Conservation (phyloP, 1,140 invertebrate genomes). For the Scaptomyza montana region DNA sequence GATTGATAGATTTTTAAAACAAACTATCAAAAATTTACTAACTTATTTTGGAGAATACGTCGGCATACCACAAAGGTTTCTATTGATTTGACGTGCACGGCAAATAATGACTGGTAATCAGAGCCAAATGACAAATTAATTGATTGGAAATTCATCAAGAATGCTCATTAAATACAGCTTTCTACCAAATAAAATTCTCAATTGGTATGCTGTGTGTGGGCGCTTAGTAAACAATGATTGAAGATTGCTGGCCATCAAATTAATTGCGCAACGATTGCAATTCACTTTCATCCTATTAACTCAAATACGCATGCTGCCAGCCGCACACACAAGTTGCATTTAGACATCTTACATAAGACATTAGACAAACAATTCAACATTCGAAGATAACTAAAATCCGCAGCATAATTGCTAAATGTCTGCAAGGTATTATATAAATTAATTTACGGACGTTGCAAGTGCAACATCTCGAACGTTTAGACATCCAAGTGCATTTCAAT, state of each 20-base stretch:
- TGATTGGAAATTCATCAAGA: constrained; percentile 46
- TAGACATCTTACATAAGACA: not conserved
- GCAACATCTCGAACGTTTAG: too few species aligned
- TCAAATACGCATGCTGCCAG: not conserved
- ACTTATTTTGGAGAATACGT: not conserved
- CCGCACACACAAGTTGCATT: not conserved
- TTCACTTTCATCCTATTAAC: constrained; percentile 17
- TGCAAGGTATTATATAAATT: constrained; percentile 4
- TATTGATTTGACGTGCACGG: constrained; percentile 31
- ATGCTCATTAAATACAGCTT: constrained; percentile 44
- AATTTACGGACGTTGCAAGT: not conserved
- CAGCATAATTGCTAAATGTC: too few species aligned
- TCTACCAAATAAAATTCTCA: constrained; percentile 35
- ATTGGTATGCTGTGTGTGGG: constrained; percentile 36
- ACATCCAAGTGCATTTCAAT: too few species aligned
- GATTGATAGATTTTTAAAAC: not conserved
- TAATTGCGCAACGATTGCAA: constrained; percentile 47
- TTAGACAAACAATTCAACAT: not conserved
- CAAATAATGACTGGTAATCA: constrained; percentile 65
- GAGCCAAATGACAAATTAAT: constrained; percentile 71
- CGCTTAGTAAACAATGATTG: constrained; percentile 33
- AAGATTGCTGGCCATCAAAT: constrained; percentile 40
- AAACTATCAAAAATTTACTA: not conserved
- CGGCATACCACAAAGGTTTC: constrained; percentile 22
- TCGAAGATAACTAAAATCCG: not conserved